phyloP scores from a whole-genome alignment of 2,888 invertebrate species.

The Phorcus lineatus region DNA sequence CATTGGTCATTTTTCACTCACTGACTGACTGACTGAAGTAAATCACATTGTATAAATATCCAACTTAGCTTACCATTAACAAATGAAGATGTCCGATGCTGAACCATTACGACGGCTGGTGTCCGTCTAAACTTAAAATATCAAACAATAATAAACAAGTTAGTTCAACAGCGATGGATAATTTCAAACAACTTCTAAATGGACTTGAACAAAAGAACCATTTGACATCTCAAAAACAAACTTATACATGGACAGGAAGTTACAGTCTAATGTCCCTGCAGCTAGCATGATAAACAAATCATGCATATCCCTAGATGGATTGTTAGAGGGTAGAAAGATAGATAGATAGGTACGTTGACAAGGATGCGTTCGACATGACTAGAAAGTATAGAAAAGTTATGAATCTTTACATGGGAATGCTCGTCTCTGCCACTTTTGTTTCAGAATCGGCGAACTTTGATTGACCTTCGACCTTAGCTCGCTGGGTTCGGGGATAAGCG shows the following conservation, averaged over 20 bases:
- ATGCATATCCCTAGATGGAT: no score
- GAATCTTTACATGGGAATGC: slow-evolving; percentile 20
- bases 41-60: slow-evolving; percentile 3
- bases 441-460: not conserved
- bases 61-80: slow-evolving; percentile 8
- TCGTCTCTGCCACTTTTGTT: not conserved
- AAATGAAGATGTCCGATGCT: not conserved
- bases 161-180: not conserved
- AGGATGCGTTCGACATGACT: not conserved
- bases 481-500: not conserved
- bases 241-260: not conserved
- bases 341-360: no score
- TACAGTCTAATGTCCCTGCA: no score
- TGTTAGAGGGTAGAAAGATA: no score
- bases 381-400: slow-evolving; percentile 19
- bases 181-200: slow-evolving; percentile 24
- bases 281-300: no score
- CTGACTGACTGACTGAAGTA: not conserved
- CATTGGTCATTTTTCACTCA: slow-evolving; percentile 21
- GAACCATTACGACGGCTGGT: no score
- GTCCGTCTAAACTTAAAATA: slow-evolving; percentile 1
- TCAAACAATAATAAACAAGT: slow-evolving; percentile 21
- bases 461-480: slow-evolving; percentile 5
- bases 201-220: slow-evolving; percentile 16
- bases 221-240: slow-evolving; percentile 17